Evolutionary conservation across 2,888 invertebrate genomes (phyloP), one percentile per base, ranked within the genome.

Genomic region (Ormia ochracea): DNA sequence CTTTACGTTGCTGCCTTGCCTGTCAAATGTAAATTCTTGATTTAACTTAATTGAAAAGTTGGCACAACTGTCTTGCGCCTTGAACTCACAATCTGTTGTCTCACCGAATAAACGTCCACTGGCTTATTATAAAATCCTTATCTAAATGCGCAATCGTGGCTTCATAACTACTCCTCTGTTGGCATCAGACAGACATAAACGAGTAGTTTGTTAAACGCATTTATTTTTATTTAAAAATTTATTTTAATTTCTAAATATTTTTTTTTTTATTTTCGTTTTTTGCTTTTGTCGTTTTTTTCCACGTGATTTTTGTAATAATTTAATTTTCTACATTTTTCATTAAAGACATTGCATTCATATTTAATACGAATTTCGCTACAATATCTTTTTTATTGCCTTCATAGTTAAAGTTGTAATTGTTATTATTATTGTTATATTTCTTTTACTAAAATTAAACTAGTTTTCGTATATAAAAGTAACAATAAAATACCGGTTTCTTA

Each of bases 291-390:
- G 1, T 2, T 23, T 38, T 31, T 54, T 70, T 58, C 50, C n/a
- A 23, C 54, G 23, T 19, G 17, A 19, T 56, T 7, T 52, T 65
- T 52, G 65, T 38, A 65, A 50, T 23, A 23, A 14, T 36, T 56
- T 68, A 26, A 12, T 52, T 38, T 65, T 6, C 21, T 50, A 14
- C 19, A 41, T 43, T 61, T 63, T 63, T 23, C 17, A 48, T 58
- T 52, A 38, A 65, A 75, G 59, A 65, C 52, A 54, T 58, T 54
- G 52, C 48, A 66, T 59, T 76, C 14, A 26, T 21, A 43, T 76
- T 76, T 66, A 80, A 80, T 56, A 68, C 76, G 43, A 80, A 76
- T 80, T 80, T 80, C 66, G 76, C 72, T 76, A 9, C 26, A 21
- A 19, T 58, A 31, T 38, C 21, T 38, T 28, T 54, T 33, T 56